These are phyloP conservation scores for Bombus vancouverensis DNA, from an alignment of 1,140 invertebrate genomes.

Conservation along the genomic window DNA sequence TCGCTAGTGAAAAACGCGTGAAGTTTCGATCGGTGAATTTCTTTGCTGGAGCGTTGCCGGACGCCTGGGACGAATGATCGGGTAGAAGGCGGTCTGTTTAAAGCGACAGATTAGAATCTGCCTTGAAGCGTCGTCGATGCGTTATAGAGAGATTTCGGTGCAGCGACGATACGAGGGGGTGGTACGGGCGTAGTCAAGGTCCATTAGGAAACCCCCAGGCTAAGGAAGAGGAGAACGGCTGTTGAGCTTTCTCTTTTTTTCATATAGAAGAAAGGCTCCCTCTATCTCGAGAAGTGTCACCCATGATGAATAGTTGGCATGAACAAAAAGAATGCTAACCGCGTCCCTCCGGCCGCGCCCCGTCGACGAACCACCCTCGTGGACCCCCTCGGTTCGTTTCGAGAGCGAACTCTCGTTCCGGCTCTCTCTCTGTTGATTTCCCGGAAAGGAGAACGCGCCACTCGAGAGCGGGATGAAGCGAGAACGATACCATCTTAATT, in stretches of 20 bases:
- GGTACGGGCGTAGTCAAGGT: constrained; percentile 62
- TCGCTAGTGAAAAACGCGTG: background rate
- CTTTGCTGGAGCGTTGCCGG: constrained; percentile 25
- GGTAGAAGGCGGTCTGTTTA: constrained; percentile 1
- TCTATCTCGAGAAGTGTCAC: constrained; percentile 82
- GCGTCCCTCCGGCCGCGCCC: constrained; percentile 64
- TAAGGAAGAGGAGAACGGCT: constrained; percentile 56
- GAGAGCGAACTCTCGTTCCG: constrained; percentile 29
- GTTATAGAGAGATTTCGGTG: constrained; percentile 46
- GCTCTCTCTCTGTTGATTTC: constrained; percentile 58
- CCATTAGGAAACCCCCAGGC: constrained; percentile 80
- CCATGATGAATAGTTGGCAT: constrained; percentile 83
- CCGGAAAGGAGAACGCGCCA: constrained; percentile 52
- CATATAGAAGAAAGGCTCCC: constrained; percentile 50
- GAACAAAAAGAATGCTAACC: constrained; percentile 83
- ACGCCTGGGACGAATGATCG: constrained; percentile 47
- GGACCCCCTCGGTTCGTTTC: constrained; percentile 3
- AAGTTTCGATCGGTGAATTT: constrained; percentile 18
- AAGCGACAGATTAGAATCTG: constrained; percentile 73
- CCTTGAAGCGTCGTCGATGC: constrained; percentile 52
- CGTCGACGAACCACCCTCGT: constrained; percentile 36
- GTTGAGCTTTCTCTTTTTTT: constrained; percentile 3
- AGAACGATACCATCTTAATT: constrained; percentile 82
- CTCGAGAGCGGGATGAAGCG: constrained; percentile 56
- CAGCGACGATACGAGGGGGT: constrained; percentile 20